phyloP scores from a whole-genome alignment of 2,888 invertebrate species.

The Artemia sp. region DNA sequence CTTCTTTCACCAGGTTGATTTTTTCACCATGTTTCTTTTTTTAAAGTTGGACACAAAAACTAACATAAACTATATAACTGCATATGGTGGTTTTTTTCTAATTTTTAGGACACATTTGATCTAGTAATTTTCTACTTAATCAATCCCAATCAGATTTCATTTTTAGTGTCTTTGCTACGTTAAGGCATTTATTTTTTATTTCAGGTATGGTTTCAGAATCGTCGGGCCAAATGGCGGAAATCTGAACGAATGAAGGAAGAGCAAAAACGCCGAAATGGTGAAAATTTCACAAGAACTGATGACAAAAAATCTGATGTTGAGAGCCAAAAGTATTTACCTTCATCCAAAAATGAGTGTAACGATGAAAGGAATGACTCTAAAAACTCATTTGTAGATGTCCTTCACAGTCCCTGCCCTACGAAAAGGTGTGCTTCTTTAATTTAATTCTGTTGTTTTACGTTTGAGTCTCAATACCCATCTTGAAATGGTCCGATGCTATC shows the following conservation, averaged over 20 bases:
- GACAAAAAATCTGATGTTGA: constrained; percentile 6
- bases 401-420: not conserved
- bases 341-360: not conserved
- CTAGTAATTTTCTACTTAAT: no score
- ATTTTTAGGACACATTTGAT: no score
- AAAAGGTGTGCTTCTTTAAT: not conserved
- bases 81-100: no score
- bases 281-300: constrained; percentile 14
- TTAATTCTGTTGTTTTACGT: no score
- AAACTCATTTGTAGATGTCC: constrained; percentile 6
- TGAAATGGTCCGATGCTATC: no score
- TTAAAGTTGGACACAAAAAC: no score
- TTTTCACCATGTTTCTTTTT: no score
- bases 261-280: constrained; percentile 39
- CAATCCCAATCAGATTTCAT: no score
- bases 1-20: no score
- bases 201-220: constrained; percentile 85
- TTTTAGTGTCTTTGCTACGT: no score
- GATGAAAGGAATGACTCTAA: not conserved
- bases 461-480: no score
- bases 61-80: no score
- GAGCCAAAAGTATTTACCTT: not conserved
- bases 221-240: constrained; percentile 80
- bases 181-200: constrained; percentile 10
- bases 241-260: constrained; percentile 80